phyloP scores from a whole-genome alignment of 2,113 vertebrate genomes.

The Gallinago media region DNA sequence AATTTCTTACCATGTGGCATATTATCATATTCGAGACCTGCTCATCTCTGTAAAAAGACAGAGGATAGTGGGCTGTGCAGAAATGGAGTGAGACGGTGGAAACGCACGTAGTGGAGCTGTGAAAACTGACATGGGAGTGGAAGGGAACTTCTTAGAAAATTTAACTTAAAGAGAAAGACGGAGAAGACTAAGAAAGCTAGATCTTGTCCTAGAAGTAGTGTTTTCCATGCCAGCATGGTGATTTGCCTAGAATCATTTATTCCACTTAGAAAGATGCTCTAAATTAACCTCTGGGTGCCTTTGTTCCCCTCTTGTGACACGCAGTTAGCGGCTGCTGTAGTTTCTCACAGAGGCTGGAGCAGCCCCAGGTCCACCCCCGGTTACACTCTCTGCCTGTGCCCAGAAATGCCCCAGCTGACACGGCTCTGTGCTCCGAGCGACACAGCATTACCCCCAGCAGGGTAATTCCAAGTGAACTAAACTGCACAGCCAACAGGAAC shows the following conservation, averaged over 20 bases:
- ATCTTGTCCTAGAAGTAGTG: neutral
- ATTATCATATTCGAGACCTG: slow-evolving; percentile 66
- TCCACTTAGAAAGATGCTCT: neutral
- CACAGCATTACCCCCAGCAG: neutral
- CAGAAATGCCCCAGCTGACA: neutral
- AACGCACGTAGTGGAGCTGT: slow-evolving; percentile 49
- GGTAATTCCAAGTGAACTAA: neutral
- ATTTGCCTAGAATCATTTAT: slow-evolving; percentile 2
- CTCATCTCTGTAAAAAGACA: slow-evolving; percentile 63
- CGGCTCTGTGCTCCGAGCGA: rapidly evolving
- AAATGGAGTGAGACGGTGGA: slow-evolving; percentile 69
- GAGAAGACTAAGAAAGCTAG: neutral
- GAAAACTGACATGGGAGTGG: slow-evolving; percentile 30
- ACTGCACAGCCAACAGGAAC: neutral
- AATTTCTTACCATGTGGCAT: slow-evolving; percentile 71
- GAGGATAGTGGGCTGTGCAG: slow-evolving; percentile 65
- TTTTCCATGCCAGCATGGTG: neutral
- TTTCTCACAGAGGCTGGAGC: neutral
- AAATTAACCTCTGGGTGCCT: neutral
- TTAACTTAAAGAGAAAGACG: neutral
- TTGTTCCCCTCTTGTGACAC: neutral
- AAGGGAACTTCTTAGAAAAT: slow-evolving; percentile 33
- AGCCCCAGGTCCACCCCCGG: neutral
- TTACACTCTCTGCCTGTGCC: neutral
- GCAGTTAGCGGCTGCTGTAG: neutral